A percentile compares a stretch with the other conserved stretches of the same genome.
Conservation (phyloP, 2,113 vertebrate genomes). For the Mormyrus iriodes region DNA sequence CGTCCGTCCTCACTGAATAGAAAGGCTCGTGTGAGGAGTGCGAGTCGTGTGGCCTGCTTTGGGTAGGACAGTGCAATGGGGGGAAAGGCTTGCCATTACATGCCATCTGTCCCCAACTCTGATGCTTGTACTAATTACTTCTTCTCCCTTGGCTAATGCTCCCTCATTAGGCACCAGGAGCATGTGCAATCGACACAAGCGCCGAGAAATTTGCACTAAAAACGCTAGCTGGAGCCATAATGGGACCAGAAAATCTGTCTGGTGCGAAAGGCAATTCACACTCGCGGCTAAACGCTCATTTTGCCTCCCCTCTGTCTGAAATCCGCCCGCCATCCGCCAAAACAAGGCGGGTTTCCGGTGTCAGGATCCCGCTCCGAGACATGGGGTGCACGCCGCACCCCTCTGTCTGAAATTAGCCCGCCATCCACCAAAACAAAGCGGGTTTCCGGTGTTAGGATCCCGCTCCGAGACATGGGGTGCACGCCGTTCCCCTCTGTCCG, state of each 20-base stretch:
- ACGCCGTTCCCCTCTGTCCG: constrained; percentile 19
- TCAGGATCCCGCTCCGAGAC: constrained; percentile 38
- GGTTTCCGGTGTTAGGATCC: constrained; percentile 36
- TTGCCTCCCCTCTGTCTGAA: constrained; percentile 58
- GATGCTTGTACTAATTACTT: constrained; percentile 72
- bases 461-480: constrained; percentile 31
- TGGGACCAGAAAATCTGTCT: constrained; percentile 70
- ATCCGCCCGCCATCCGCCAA: constrained; percentile 47
- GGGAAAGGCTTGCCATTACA: constrained; percentile 66
- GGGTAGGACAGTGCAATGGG: constrained; percentile 49
- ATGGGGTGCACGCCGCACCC: constrained; percentile 7
- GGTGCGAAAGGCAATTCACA: constrained; percentile 76
- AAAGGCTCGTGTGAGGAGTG: constrained; percentile 37
- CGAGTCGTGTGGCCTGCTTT: constrained; percentile 38
- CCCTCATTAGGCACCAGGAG: constrained; percentile 72
- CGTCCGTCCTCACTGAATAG: constrained; percentile 32
- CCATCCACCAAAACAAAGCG: constrained; percentile 46
- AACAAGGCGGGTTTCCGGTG: constrained; percentile 40
- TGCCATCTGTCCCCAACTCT: constrained; percentile 71
- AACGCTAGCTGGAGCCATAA: constrained; percentile 68
- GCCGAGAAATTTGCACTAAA: constrained; percentile 66
- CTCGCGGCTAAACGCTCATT: constrained; percentile 71
- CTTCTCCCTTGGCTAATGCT: constrained; percentile 69
- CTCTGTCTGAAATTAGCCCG: constrained; percentile 38
- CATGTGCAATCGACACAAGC: constrained; percentile 72